Evolutionary conservation across 1,140 invertebrate genomes (phyloP), one percentile per base, ranked within the genome.

Genomic region (Lutraria rhynchaena): DNA sequence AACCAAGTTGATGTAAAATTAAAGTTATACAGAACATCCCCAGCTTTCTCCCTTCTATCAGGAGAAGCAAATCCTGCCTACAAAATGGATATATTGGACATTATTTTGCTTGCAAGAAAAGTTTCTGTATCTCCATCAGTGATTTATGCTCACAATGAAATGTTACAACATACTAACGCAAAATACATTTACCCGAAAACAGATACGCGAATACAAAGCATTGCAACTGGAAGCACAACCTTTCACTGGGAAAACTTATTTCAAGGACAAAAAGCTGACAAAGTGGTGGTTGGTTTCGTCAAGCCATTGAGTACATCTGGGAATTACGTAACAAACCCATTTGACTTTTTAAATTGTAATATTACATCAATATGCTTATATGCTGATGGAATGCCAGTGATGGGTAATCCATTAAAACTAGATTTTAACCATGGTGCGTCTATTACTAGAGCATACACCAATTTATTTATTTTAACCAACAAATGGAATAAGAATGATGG

Each of bases 1-100:
- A 81, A 81, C 41, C 69, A 81, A 81, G 65, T 49, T 3, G 76
- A 81, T 63, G 58, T 81, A 0, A 73, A 81, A 61, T 31, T 71
- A 22, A 63, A 81, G 27, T 35, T 73, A 0, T 81, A 71, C 53
- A 19, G 78, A 4, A 71, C 24, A 24, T 58, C 35, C 7, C 67
- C 78, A 33, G 49, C 63, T 17, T 63, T 73, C 27, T 71, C 55
- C 60, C 41, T 73, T 1, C 63, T 2, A 46, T 61, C 78, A 17
- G 57, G 41, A 3, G 67, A 65, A 17, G 27, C 19, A 33, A 7
- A 37, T 24, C 58, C 67, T 24, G 29, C 49, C 19, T 81, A 63
- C 53, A 61, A 73, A 73, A 58, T 81, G 31, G 24, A 81, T 13
- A 63, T 81, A 17, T 17, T 24, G 17, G 57, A 81, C 63, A 31